phyloP scores from a whole-genome alignment of 2,113 vertebrate species.

The Ifrita kowaldi region DNA sequence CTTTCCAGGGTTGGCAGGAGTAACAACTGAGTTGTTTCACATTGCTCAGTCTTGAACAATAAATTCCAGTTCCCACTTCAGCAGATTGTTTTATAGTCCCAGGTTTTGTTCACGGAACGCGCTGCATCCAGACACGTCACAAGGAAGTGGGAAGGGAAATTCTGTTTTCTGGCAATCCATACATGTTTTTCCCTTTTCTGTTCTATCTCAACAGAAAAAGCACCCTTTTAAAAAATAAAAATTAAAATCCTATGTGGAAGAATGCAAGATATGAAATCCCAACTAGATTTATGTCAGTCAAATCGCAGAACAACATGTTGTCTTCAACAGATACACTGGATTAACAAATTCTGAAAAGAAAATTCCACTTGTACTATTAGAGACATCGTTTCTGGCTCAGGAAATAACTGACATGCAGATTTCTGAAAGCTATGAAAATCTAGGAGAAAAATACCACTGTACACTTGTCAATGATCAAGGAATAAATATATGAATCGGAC shows the following conservation, averaged over 20 bases:
- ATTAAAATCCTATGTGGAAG: not conserved
- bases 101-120: not conserved
- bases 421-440: not conserved
- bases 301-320: not conserved
- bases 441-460: not conserved
- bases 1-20: not conserved
- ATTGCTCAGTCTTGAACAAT: not conserved
- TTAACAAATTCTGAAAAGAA: not conserved
- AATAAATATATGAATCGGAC: not conserved
- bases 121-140: not conserved
- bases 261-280: not conserved
- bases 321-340: not conserved
- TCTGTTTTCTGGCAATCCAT: not conserved
- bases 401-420: not conserved
- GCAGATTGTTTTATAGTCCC: not conserved
- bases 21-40: not conserved
- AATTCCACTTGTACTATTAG: not conserved
- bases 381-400: not conserved
- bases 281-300: not conserved
- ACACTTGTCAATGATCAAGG: not conserved
- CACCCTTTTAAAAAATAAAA: not conserved
- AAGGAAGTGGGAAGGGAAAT: not conserved
- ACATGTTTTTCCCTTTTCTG: not conserved
- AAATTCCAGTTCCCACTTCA: not conserved
- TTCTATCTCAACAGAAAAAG: not conserved